Base-by-base conservation (phyloP, 2,113 vertebrate genomes). In the Donacobius atricapilla region DNA sequence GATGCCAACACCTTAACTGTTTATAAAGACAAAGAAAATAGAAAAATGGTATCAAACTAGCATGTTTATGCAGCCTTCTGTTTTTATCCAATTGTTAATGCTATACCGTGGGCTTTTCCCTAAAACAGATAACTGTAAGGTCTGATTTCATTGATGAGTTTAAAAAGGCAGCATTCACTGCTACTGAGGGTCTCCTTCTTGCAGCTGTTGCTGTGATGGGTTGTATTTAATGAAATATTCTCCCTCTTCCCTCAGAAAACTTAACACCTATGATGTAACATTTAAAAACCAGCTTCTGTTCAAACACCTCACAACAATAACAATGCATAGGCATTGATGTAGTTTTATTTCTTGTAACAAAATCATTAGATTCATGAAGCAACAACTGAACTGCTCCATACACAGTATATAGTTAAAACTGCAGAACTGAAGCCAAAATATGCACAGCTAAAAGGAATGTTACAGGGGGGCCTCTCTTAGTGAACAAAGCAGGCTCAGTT, bases 401-500 rank as follows among this genome's bases (percentile, higher is more conserved):
- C 98, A 98, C 98, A 98, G 98, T 97, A 98, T 98, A 99, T 98
- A 99, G 98, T 99, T 98, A 98, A 98, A 98, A 97, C 98, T 98
- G 98, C 98, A 98, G 98, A 98, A 98, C 98, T 98, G 98, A 98
- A 99, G 99, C 99, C 99, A 99, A 99, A 99, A 98, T 99, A 99
- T 99, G 99, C 99, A 99, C 98, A 98, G 98, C 98, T 98, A 98
- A 98, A 98, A 99, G 99, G 99, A 99, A 99, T 99, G 99, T 98
- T 98, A 98, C 98, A 98, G 99, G 98, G 97, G 99, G 99, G 98
- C 98, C 99, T 98, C 98, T 97, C 98, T 98, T 95, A 98, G 98
- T 86, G 98, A 99, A 99, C 99, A 99, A 99, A 99, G 99, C 99
- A 98, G 98, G 99, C 99, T 99, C 99, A 99, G 99, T 99, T 98